These are phyloP conservation scores for Ormyrus nitidulus DNA, from an alignment of 2,888 invertebrate species.

Conservation along the genomic window DNA sequence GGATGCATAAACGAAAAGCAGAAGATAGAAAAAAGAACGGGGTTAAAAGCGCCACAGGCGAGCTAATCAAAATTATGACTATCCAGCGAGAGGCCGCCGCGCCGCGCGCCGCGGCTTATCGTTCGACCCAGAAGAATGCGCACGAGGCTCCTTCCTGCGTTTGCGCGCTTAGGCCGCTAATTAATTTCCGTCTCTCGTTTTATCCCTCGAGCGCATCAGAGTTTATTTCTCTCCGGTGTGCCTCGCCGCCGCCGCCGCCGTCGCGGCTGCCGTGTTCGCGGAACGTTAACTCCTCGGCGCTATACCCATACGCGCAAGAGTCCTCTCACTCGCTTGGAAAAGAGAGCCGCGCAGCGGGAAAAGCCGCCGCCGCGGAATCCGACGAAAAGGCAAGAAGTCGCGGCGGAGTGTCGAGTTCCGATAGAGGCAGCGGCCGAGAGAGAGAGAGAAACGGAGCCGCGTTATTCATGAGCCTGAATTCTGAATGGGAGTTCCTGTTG, in stretches of 20 bases:
- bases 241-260: too few relatives aligned
- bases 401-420: slow-evolving; percentile 17
- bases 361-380: background rate
- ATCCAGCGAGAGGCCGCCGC: background rate
- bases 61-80: slow-evolving; percentile 37
- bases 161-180: slow-evolving; percentile 28
- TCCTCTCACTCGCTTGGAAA: background rate
- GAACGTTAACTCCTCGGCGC: slow-evolving; percentile 46
- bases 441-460: slow-evolving; percentile 1
- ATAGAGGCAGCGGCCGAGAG: background rate
- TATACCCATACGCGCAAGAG: background rate
- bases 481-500: slow-evolving; percentile 66
- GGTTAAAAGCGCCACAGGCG: background rate
- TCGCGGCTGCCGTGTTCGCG: slow-evolving; percentile 28
- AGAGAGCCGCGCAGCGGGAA: slow-evolving; percentile 15
- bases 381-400: too few relatives aligned
- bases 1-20: background rate
- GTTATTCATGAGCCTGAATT: slow-evolving; percentile 70
- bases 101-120: background rate
- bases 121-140: slow-evolving; percentile 53
- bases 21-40: background rate
- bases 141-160: background rate
- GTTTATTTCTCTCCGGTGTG: slow-evolving; percentile 36
- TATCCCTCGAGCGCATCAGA: slow-evolving; percentile 49
- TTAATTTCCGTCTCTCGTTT: slow-evolving; percentile 55